These are phyloP conservation scores for Aurelia coerulea DNA, from an alignment of 30 jellyfish, hydroid and myxozoan genomes.

Conservation along the genomic window DNA sequence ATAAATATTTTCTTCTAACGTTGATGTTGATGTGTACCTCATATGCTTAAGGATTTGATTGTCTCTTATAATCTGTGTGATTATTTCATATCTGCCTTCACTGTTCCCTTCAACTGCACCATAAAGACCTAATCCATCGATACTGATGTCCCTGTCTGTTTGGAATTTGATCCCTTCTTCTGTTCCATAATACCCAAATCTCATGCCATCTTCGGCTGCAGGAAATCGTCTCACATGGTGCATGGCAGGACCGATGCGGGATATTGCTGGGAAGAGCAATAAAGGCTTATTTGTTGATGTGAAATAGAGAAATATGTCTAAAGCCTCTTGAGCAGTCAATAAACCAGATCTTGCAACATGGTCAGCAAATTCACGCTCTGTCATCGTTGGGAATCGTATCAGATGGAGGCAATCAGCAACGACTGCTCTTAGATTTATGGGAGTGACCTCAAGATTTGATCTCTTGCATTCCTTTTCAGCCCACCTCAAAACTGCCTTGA, in stretches of 20 bases:
- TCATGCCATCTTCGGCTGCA: conserved; percentile 85
- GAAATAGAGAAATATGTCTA: conserved; percentile 59
- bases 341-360: conserved; percentile 78
- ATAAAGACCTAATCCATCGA: conserved; percentile 74
- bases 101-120: conserved; percentile 82
- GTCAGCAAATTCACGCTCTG: conserved; percentile 80
- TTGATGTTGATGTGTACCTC: conserved; percentile 73
- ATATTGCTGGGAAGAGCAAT: conserved; percentile 57
- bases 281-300: conserved; percentile 69
- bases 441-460: conserved; percentile 20
- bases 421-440: conserved; percentile 46
- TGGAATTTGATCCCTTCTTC: conserved; percentile 78
- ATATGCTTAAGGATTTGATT: conserved; percentile 72
- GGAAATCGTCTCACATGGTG: conserved; percentile 79
- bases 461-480: conserved; percentile 74
- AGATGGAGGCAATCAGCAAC: conserved; percentile 63
- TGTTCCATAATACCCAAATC: conserved; percentile 80
- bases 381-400: conserved; percentile 77
- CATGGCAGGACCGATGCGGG: conserved; percentile 83
- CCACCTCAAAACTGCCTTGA: conserved; percentile 75
- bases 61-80: conserved; percentile 66
- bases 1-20: conserved; percentile 57
- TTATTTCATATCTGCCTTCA: conserved; percentile 75
- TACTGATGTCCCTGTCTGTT: conserved; percentile 69
- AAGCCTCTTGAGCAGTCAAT: conserved; percentile 64